Evolutionary conservation across 2,113 vertebrate species (phyloP).

Genomic region (Ahaetulla prasina): DNA sequence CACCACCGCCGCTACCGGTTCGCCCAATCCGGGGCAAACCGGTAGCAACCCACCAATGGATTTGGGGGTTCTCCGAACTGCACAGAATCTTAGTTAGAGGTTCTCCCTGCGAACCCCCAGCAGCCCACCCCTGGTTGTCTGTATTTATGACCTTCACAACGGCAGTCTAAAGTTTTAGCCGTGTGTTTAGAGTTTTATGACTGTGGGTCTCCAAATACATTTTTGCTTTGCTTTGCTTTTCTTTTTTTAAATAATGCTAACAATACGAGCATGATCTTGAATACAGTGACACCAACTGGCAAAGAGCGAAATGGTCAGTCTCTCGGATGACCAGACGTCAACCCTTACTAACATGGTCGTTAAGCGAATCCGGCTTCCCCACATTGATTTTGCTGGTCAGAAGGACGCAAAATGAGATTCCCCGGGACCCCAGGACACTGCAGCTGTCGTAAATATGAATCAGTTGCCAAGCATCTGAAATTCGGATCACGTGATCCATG

Average conservation of each 20-base stretch:
- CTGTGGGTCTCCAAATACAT: neutral
- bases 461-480: neutral
- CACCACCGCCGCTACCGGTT: too few relatives aligned
- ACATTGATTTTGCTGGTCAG: too few relatives aligned
- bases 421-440: too few relatives aligned
- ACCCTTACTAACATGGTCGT: neutral
- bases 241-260: neutral
- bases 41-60: too few relatives aligned
- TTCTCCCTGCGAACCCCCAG: too few relatives aligned
- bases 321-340: neutral
- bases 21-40: too few relatives aligned
- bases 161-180: neutral
- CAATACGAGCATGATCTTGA: conserved; percentile 46
- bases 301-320: conserved; percentile 16
- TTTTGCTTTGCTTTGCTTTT: neutral
- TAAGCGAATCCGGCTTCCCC: too few relatives aligned
- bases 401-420: too few relatives aligned
- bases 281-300: conserved; percentile 76
- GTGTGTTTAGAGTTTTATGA: fast-evolving
- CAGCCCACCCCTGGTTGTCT: neutral
- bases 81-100: too few relatives aligned
- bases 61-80: too few relatives aligned
- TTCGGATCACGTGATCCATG: neutral
- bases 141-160: neutral
- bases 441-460: too few relatives aligned